phyloP scores from a whole-genome alignment of 92 coral and sea anemone species.

The Actinernus sp. region DNA sequence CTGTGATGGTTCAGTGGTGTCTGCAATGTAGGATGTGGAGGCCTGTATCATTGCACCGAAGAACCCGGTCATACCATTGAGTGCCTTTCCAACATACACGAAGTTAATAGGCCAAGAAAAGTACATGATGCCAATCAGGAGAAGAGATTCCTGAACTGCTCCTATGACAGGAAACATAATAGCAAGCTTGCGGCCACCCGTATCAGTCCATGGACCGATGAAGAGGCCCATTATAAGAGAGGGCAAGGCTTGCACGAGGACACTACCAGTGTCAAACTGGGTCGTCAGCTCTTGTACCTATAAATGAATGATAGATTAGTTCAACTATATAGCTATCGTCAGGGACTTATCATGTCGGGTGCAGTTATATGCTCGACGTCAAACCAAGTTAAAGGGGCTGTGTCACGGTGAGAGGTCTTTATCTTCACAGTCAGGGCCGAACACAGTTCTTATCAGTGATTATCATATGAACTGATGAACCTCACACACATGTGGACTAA shows the following conservation, averaged over 20 bases:
- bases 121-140: constrained; percentile 54
- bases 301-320: neutral
- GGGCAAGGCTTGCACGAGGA: constrained; percentile 61
- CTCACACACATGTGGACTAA: too few species aligned
- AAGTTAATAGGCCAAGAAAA: constrained; percentile 57
- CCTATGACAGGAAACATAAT: constrained; percentile 57
- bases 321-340: too few species aligned
- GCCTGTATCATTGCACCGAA: constrained; percentile 67
- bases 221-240: constrained; percentile 70
- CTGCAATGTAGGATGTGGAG: constrained; percentile 67
- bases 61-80: constrained; percentile 75
- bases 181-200: constrained; percentile 78
- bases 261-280: constrained; percentile 43
- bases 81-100: constrained; percentile 59
- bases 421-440: too few species aligned
- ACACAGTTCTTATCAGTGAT: too few species aligned
- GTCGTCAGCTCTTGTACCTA: constrained; percentile 81
- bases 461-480: too few species aligned
- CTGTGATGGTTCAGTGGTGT: constrained; percentile 66
- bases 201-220: constrained; percentile 85
- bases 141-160: constrained; percentile 49
- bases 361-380: too few species aligned
- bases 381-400: too few species aligned
- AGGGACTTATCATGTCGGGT: too few species aligned
- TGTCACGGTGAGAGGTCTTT: too few species aligned